A percentile compares a stretch with the other conserved stretches of the same genome.
Evolutionary conservation across 1,140 invertebrate genomes (phyloP).

Genomic region (Tribolium castaneum): DNA sequence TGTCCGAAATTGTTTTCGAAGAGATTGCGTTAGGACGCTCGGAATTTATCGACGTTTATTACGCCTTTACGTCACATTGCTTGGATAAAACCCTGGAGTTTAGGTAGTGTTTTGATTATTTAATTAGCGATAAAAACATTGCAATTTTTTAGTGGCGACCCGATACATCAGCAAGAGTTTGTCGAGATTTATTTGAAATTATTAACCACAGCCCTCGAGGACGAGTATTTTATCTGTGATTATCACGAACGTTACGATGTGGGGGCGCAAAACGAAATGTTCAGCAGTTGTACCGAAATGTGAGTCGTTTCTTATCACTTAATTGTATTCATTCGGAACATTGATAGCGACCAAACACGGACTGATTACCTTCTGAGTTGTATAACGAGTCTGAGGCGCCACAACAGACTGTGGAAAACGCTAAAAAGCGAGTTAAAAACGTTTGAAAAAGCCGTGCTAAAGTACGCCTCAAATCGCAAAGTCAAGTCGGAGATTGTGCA

Average conservation of each 20-base stretch:
- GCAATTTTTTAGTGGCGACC: slow-evolving; percentile 63
- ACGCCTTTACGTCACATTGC: slow-evolving; percentile 53
- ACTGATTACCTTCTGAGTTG: slow-evolving; percentile 57
- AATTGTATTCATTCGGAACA: not conserved
- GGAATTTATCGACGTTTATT: slow-evolving; percentile 58
- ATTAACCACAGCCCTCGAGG: slow-evolving; percentile 72
- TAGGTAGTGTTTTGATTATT: slow-evolving; percentile 49
- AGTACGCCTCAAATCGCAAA: not conserved
- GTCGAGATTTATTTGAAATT: slow-evolving; percentile 72
- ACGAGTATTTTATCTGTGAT: slow-evolving; percentile 77
- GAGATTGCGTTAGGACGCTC: slow-evolving; percentile 51
- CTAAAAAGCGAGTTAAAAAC: slow-evolving; percentile 1
- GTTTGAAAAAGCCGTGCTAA: not conserved
- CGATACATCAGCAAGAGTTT: slow-evolving; percentile 63
- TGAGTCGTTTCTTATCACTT: slow-evolving; percentile 49
- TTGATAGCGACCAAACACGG: slow-evolving; percentile 58
- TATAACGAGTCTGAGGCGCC: slow-evolving; percentile 54
- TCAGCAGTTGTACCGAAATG: slow-evolving; percentile 53
- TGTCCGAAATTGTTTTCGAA: slow-evolving; percentile 52
- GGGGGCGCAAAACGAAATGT: slow-evolving; percentile 53
- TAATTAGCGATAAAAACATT: not conserved
- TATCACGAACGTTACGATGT: slow-evolving; percentile 67
- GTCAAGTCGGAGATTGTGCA: not conserved
- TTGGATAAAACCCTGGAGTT: slow-evolving; percentile 56
- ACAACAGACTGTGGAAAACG: slow-evolving; percentile 23